Percentiles rank a stretch among this genome's conserved stretches.
phyloP scores from a whole-genome alignment of 2,113 vertebrate genomes.

The Tretioscincus oriximinensis region DNA sequence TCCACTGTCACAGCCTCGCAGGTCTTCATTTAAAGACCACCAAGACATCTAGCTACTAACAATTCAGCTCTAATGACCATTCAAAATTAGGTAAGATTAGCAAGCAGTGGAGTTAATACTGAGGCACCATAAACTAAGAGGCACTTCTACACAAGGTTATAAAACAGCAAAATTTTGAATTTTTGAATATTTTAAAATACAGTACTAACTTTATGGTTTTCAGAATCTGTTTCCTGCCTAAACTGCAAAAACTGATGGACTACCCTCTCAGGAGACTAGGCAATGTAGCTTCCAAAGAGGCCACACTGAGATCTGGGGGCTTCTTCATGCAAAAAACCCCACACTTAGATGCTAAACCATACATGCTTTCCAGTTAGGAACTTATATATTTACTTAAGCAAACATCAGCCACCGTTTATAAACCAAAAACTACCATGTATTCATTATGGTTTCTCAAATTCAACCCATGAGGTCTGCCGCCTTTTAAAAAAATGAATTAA shows the following conservation, averaged over 20 bases:
- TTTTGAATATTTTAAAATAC: neutral
- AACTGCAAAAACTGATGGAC: neutral
- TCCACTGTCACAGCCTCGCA: no score
- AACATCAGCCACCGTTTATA: neutral
- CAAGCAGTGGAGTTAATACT: no score
- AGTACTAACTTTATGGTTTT: neutral
- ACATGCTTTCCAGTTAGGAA: neutral
- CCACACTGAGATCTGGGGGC: neutral
- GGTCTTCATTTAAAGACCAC: no score
- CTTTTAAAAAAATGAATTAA: neutral
- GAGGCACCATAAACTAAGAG: no score
- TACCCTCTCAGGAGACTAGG: neutral
- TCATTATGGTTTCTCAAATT: constrained; percentile 10
- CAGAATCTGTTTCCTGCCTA: neutral
- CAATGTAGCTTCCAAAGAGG: neutral
- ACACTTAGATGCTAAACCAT: neutral
- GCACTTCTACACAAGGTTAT: no score
- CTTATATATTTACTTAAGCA: neutral
- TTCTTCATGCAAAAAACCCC: neutral
- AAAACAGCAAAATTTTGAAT: neutral
- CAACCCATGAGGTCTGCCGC: neutral
- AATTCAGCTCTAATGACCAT: no score
- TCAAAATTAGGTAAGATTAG: no score
- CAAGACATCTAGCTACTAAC: no score
- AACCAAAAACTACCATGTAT: neutral